phyloP scores from a whole-genome alignment of 2,888 invertebrate species.

The Diadegma fenestrale region DNA sequence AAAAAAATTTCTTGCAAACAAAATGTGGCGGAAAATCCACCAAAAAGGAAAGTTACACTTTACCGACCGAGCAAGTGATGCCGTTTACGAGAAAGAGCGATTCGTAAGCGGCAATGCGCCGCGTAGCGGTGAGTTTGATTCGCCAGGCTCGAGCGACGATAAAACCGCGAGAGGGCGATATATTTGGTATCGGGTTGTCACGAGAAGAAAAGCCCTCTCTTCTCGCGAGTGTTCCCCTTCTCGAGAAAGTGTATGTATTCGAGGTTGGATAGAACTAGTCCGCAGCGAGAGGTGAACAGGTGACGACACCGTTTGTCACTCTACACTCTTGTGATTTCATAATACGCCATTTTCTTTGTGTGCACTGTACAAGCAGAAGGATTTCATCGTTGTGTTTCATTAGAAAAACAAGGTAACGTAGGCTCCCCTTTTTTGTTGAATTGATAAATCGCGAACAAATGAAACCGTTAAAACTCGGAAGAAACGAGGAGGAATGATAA shows the following conservation, averaged over 20 bases:
- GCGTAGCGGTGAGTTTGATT: too few relatives aligned
- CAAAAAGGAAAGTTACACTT: too few relatives aligned
- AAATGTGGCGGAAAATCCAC: too few relatives aligned
- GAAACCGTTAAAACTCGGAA: not conserved
- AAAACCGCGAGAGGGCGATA: too few relatives aligned
- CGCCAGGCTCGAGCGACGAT: too few relatives aligned
- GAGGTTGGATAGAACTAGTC: conserved; percentile 51
- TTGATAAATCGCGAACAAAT: conserved; percentile 10
- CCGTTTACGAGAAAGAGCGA: too few relatives aligned
- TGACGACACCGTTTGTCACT: conserved; percentile 77
- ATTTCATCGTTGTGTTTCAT: conserved; percentile 70
- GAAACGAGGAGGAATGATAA: not conserved
- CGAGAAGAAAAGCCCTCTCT: conserved; percentile 11
- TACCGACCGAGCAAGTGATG: too few relatives aligned
- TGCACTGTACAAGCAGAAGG: conserved; percentile 74
- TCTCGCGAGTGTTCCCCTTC: conserved; percentile 18
- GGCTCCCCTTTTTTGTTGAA: conserved; percentile 38
- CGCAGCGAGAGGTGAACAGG: conserved; percentile 73
- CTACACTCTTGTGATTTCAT: conserved; percentile 75
- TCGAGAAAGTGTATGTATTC: conserved; percentile 19
- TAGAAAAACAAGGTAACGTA: conserved; percentile 70
- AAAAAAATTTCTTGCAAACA: too few relatives aligned
- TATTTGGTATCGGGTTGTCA: not conserved
- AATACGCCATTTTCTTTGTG: conserved; percentile 81
- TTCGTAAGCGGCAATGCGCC: too few relatives aligned